Percentiles rank a stretch among this genome's conserved stretches.
Conservation (phyloP, 2,113 vertebrate species). For the Ageneiosus marmoratus region DNA sequence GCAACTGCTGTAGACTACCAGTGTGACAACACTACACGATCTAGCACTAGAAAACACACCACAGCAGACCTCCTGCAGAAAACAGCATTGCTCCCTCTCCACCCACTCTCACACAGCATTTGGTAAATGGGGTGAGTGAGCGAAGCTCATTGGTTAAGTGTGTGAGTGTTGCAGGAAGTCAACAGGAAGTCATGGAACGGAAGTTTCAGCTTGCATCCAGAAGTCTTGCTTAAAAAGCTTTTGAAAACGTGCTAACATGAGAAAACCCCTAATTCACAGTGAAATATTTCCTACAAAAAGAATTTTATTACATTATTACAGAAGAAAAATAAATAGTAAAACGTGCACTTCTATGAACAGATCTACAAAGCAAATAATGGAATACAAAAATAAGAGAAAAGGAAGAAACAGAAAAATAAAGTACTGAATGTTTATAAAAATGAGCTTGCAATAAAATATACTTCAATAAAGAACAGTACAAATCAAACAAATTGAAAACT, state of each 20-base stretch:
- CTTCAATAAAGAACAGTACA: background rate
- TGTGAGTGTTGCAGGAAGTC: slow-evolving; percentile 40
- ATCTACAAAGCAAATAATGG: background rate
- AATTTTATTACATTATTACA: slow-evolving; percentile 24
- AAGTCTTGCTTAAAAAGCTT: slow-evolving; percentile 14
- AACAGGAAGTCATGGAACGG: slow-evolving; percentile 48
- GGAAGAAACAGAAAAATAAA: background rate
- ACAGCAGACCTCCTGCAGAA: slow-evolving; percentile 37
- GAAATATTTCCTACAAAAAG: slow-evolving; percentile 11
- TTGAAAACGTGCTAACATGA: background rate
- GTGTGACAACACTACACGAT: slow-evolving; percentile 45
- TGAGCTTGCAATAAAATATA: background rate
- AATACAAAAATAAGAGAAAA: background rate
- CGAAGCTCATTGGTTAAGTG: slow-evolving; percentile 46
- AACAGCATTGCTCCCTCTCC: slow-evolving; percentile 28
- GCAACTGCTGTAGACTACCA: slow-evolving; percentile 42
- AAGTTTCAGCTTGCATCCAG: slow-evolving; percentile 25
- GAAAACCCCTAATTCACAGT: background rate
- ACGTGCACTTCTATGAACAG: background rate
- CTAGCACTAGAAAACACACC: slow-evolving; percentile 43
- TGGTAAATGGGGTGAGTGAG: slow-evolving; percentile 33
- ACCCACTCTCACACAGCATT: slow-evolving; percentile 36
- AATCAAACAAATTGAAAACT: background rate
- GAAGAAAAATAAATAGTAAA: background rate
- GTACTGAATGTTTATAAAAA: background rate